Evolutionary conservation across 2,888 invertebrate species (phyloP), one percentile per base, ranked within the genome.

Genomic region (Mesoligia furuncula): DNA sequence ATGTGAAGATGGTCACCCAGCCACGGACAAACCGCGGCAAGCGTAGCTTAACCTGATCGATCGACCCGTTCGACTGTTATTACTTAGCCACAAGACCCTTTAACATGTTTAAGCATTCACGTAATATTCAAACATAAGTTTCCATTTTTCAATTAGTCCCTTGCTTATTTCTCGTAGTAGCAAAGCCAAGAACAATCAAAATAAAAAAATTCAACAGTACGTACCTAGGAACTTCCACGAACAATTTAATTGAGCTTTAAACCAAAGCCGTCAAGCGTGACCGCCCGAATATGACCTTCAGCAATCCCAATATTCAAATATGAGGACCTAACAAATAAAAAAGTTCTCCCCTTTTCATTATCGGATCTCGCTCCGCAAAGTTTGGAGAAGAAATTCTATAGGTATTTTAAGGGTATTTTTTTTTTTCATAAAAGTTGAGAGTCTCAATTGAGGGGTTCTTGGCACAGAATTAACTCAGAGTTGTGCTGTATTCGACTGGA

Each of bases 341-440:
- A 87, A 85, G 39, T 77, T 81, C 78, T 39, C 42, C 70, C 70
- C 79, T 75, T 81, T 87, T 85, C 83, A 85, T 81, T 87, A 85
- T 85, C 76, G 78, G 71, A 70, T 78, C 76, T 51, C 76, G 48
- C 62, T 74, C 64, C 51, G 54, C 31, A 70, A 86, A 80, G 59
- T 81, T 85, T 73, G 48, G 17, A 64, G 65, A 70, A 79, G 74
- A 79, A 79, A 73, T 87, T 81, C 83, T 77, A 81, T 84, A 80
- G 79, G 54, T 57, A 83, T 79, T 85, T 80, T 81, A 86, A 85
- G 85, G 80, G 66, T 80, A 45, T 75, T 27, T 82, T 85, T 80
- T 86, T 83, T 86, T 83, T 84, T 77, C 66, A 61, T 81, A 80
- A 78, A 81, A 83, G 73, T 87, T 83, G 65, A 79, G 73, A 77